phyloP scores from a whole-genome alignment of 2,113 vertebrate species.

The Opisthocomus hoazin region DNA sequence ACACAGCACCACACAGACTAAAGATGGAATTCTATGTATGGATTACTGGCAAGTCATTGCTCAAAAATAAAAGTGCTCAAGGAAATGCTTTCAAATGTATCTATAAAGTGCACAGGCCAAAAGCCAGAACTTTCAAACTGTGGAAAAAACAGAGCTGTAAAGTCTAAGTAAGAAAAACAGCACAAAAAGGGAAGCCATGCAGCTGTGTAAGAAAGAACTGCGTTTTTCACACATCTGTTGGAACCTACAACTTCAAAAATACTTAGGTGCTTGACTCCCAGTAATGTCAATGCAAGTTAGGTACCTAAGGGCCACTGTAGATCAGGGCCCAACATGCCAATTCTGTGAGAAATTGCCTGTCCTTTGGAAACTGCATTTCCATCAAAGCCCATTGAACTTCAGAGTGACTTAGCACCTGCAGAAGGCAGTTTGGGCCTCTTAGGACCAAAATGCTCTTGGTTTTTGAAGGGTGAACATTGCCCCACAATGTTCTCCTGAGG shows the following conservation, averaged over 20 bases:
- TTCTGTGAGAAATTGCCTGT: background rate
- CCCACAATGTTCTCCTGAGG: accelerated
- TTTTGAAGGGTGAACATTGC: background rate
- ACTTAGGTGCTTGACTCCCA: background rate
- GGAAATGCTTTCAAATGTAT: background rate
- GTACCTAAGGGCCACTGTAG: background rate
- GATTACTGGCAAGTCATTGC: background rate
- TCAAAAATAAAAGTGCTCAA: background rate
- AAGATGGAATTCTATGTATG: background rate
- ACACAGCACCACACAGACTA: background rate
- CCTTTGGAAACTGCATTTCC: background rate
- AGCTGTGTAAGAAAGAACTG: background rate
- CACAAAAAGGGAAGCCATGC: background rate
- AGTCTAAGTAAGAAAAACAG: background rate
- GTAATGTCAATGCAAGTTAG: background rate
- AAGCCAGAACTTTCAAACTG: background rate
- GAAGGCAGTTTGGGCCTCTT: background rate
- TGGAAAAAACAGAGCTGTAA: background rate
- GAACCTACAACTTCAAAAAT: background rate
- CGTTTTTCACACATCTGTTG: background rate
- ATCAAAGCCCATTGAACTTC: background rate
- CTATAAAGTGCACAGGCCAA: background rate
- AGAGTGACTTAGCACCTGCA: background rate
- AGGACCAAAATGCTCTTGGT: background rate
- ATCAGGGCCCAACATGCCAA: background rate